Evolutionary conservation across 2,888 invertebrate genomes (phyloP).

Genomic region (Lymantria dispar): DNA sequence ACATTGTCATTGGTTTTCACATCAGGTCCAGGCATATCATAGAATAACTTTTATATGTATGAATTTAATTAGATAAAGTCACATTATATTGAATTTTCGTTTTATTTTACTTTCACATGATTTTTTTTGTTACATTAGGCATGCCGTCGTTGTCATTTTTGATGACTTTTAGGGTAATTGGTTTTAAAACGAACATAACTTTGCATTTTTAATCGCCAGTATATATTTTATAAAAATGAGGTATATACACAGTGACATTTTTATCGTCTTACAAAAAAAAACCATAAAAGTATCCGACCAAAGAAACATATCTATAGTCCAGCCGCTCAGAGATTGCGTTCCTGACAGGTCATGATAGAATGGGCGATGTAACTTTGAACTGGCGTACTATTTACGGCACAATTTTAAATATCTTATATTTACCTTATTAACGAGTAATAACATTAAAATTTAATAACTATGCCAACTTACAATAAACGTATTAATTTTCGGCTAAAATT

Average conservation of each 20-base stretch:
- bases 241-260: background rate
- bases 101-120: constrained; percentile 58
- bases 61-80: constrained; percentile 51
- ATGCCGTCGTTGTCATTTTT: constrained; percentile 66
- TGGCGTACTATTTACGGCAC: too few relatives aligned
- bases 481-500: too few relatives aligned
- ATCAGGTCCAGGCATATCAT: constrained; percentile 81
- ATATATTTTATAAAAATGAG: background rate
- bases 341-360: too few relatives aligned
- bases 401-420: too few relatives aligned
- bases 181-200: constrained; percentile 42
- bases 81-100: constrained; percentile 71
- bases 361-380: too few relatives aligned
- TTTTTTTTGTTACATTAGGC: constrained; percentile 53
- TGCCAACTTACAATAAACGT: too few relatives aligned
- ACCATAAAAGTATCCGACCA: too few relatives aligned
- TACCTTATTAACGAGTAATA: too few relatives aligned
- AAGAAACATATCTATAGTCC: too few relatives aligned
- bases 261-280: too few relatives aligned
- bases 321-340: too few relatives aligned
- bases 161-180: constrained; percentile 37
- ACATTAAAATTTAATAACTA: too few relatives aligned
- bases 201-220: constrained; percentile 26
- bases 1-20: constrained; percentile 76
- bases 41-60: constrained; percentile 53